Conservation (phyloP, 2,888 invertebrate species). For the Actias luna region DNA sequence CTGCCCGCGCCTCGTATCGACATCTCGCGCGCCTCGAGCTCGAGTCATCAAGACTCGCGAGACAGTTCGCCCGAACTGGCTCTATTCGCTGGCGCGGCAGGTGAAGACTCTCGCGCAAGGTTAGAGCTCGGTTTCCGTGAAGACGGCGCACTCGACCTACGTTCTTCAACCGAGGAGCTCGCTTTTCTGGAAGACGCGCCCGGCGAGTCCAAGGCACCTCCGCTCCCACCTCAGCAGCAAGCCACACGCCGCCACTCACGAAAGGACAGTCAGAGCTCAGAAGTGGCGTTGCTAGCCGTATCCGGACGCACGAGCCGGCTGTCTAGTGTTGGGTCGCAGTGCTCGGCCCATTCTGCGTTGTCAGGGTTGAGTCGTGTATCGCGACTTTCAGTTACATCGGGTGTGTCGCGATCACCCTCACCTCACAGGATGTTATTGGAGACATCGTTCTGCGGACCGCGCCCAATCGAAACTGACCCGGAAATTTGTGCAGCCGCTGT, state of each 20-base stretch:
- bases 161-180: conserved; percentile 94
- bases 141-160: conserved; percentile 91
- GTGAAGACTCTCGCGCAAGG: conserved; percentile 46
- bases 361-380: conserved; percentile 61
- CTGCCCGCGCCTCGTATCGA: conserved; percentile 91
- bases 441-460: conserved; percentile 94
- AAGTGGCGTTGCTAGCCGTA: conserved; percentile 87
- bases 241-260: conserved; percentile 80
- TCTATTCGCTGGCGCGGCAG: conserved; percentile 82
- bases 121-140: conserved; percentile 84
- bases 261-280: conserved; percentile 89
- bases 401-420: conserved; percentile 88
- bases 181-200: conserved; percentile 87
- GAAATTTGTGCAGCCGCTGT: conserved; percentile 74
- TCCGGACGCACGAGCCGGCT: conserved; percentile 90
- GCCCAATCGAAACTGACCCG: conserved; percentile 83
- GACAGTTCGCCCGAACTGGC: conserved; percentile 93
- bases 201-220: conserved; percentile 36
- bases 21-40: conserved; percentile 93
- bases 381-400: conserved; percentile 75
- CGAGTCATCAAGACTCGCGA: conserved; percentile 92
- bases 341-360: conserved; percentile 82
- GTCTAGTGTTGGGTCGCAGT: conserved; percentile 89
- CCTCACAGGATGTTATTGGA: conserved; percentile 95
- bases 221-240: conserved; percentile 63